These are phyloP conservation scores for Epinotia nisella DNA, from an alignment of 2,888 invertebrate species.

Conservation along the genomic window DNA sequence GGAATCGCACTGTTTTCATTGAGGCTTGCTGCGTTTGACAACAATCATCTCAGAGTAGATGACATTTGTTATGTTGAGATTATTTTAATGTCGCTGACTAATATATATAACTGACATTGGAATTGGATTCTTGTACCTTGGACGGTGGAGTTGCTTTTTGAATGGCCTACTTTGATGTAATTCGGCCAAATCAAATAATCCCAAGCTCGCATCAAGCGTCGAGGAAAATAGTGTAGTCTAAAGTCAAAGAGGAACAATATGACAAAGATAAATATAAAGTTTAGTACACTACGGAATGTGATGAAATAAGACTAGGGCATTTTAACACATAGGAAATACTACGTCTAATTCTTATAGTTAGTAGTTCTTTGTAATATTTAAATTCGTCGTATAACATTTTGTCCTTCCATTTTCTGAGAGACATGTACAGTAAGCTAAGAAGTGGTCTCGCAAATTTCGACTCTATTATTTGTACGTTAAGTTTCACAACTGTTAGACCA, in stretches of 20 bases:
- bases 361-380: background rate
- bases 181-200: too few species aligned
- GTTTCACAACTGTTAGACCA: too few species aligned
- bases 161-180: too few species aligned
- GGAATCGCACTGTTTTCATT: background rate
- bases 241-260: background rate
- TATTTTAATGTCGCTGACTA: too few species aligned
- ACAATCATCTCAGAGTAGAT: background rate
- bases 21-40: background rate
- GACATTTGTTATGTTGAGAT: too few species aligned
- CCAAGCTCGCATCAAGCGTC: background rate
- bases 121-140: too few species aligned
- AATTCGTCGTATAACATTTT: background rate
- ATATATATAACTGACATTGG: too few species aligned
- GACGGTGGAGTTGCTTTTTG: too few species aligned
- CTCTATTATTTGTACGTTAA: too few species aligned
- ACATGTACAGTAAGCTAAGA: too few species aligned
- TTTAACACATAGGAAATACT: background rate
- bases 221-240: background rate
- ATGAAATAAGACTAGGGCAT: conserved; percentile 2
- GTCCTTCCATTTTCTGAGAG: background rate
- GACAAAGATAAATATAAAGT: background rate
- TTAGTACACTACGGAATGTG: conserved; percentile 1
- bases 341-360: background rate
- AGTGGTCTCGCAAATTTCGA: too few species aligned